Base-by-base conservation (phyloP, 2,888 invertebrate genomes). In the Macrosiphum euphorbiae region DNA sequence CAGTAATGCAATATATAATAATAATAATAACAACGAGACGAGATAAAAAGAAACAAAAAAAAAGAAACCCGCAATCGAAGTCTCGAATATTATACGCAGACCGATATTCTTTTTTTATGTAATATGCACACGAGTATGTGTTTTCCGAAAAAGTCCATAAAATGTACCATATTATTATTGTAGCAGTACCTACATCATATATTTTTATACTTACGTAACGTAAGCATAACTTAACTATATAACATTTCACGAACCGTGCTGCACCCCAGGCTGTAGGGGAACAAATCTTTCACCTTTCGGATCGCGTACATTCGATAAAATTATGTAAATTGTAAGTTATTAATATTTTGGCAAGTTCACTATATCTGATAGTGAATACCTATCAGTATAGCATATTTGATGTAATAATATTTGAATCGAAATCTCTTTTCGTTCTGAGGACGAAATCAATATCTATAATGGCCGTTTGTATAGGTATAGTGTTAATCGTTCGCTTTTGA, bases 11-110 rank as follows among this genome's bases (percentile, higher is more conserved):
- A 78, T 35, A 78, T 35, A 78, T 35, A 88, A 88, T n/a, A 52
- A 86, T 86, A 87, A 87, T 52, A 87, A 86, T 86, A 87, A 87
- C 35, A 87, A 88, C 87, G 35, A 88, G n/a, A 52, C 24, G 87
- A 88, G n/a, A 86, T 86, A 86, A 44, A 47, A 50, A 47, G 1
- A 50, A 52, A 52, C 52, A 26, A 44, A 44, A 85, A 26, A 78
- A 78, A 78, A 78, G 78, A 78, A 88, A 88, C 52, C 52, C 87
- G 35, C n/a, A 88, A 50, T 78, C 89, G n/a, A 89, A 35, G 35
- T 52, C n/a, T 50, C 13, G 28, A 41, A 58, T 58, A 78, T 20
- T 78, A 44, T 44, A 10, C 41, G 8, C 52, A 41, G 61, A 89
- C 41, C 1, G 41, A 88, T 88, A 88, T 55, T 78, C 35, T 35